These are phyloP conservation scores for Eriocheir sinensis DNA, from an alignment of 1,140 invertebrate species.

Conservation along the genomic window DNA sequence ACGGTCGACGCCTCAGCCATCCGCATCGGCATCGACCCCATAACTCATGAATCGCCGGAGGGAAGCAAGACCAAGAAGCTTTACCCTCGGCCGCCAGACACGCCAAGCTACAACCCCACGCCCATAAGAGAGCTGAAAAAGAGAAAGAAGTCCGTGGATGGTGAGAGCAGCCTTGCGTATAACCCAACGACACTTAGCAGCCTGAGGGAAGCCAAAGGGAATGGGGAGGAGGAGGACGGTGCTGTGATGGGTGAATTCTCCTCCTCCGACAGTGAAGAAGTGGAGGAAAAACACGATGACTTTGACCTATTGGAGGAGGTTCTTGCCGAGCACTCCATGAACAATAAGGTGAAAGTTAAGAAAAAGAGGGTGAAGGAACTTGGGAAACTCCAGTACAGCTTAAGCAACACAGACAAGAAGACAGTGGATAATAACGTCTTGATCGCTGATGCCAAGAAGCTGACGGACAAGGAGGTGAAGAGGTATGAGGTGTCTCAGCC, in stretches of 20 bases:
- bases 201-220: neutral
- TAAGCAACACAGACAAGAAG: conserved; percentile 52
- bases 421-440: conserved; percentile 48
- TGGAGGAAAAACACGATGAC: conserved; percentile 79
- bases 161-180: neutral
- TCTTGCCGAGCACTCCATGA: conserved; percentile 79
- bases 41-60: conserved; percentile 80
- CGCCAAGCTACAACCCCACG: conserved; percentile 85
- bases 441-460: conserved; percentile 66
- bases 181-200: neutral
- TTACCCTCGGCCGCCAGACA: conserved; percentile 78
- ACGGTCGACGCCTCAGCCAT: conserved; percentile 80
- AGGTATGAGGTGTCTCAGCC: conserved; percentile 77
- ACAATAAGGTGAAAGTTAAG: conserved; percentile 74
- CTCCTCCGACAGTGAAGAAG: conserved; percentile 73
- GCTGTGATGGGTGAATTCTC: conserved; percentile 81
- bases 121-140: conserved; percentile 85
- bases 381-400: conserved; percentile 63
- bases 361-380: conserved; percentile 66
- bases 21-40: conserved; percentile 77
- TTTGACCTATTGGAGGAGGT: conserved; percentile 82
- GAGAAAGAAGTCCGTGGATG: conserved; percentile 71
- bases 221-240: conserved; percentile 57
- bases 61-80: conserved; percentile 57
- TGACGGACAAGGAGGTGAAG: conserved; percentile 54